Conservation (phyloP, 2,888 invertebrate species). For the Athripsodes cinereus region DNA sequence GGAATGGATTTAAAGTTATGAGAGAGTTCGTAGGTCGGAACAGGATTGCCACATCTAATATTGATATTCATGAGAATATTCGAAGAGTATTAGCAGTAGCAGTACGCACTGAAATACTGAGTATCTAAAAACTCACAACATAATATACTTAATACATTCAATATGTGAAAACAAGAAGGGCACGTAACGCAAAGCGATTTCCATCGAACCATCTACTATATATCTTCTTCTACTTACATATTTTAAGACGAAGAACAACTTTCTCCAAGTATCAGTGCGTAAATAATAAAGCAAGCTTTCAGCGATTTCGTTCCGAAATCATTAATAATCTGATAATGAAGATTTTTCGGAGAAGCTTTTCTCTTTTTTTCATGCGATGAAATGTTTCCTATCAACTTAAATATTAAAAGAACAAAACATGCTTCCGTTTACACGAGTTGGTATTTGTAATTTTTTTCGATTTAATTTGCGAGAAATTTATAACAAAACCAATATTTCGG, state of each 20-base stretch:
- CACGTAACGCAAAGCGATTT: background rate
- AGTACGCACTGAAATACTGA: background rate
- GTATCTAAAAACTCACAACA: background rate
- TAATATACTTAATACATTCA: background rate
- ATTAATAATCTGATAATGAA: background rate
- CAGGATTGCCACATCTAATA: conserved; percentile 3
- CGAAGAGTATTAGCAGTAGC: background rate
- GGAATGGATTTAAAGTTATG: background rate
- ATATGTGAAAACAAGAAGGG: too few species aligned
- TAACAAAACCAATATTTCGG: too few species aligned
- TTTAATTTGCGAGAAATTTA: too few species aligned
- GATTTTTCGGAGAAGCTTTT: too few species aligned
- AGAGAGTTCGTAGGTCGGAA: background rate
- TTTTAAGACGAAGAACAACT: background rate
- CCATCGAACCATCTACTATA: background rate
- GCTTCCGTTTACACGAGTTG: too few species aligned
- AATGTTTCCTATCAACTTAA: too few species aligned
- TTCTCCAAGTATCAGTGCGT: background rate
- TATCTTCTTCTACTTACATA: background rate
- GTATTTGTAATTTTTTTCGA: too few species aligned
- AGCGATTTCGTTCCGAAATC: background rate
- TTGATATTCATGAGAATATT: background rate
- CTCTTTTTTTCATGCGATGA: too few species aligned
- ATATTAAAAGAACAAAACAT: too few species aligned
- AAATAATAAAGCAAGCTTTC: background rate